These are phyloP conservation scores for Plecotus auritus DNA, from an alignment of 2,113 vertebrate species.

Conservation along the genomic window DNA sequence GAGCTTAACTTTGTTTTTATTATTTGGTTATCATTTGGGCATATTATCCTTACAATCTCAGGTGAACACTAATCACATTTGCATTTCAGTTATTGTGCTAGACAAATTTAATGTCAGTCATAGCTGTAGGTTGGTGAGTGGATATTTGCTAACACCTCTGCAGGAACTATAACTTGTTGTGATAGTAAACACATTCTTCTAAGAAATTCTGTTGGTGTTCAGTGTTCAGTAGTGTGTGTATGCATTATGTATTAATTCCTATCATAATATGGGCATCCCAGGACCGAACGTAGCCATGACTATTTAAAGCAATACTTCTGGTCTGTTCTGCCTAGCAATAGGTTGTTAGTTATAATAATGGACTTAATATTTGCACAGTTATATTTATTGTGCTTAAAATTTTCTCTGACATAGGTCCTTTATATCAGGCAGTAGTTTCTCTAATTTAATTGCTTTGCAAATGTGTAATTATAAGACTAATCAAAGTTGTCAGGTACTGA, in stretches of 20 bases:
- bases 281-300: neutral
- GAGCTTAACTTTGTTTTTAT: neutral
- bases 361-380: neutral
- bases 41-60: neutral
- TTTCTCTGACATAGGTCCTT: neutral
- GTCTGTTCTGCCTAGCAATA: neutral
- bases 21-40: neutral
- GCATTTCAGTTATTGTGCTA: neutral
- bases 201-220: neutral
- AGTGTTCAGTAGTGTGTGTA: neutral
- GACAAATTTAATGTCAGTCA: neutral
- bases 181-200: neutral
- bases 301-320: neutral
- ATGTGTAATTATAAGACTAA: conserved; percentile 30
- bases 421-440: neutral
- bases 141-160: neutral
- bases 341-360: neutral
- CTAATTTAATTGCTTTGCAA: conserved; percentile 39
- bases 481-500: conserved; percentile 27
- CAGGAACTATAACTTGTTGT: neutral
- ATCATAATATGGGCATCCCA: neutral
- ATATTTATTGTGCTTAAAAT: neutral
- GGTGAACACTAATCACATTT: neutral
- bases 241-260: conserved; percentile 26
- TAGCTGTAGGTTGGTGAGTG: neutral